phyloP scores from a whole-genome alignment of 1,140 invertebrate species.

The Diabrotica virgifera region DNA sequence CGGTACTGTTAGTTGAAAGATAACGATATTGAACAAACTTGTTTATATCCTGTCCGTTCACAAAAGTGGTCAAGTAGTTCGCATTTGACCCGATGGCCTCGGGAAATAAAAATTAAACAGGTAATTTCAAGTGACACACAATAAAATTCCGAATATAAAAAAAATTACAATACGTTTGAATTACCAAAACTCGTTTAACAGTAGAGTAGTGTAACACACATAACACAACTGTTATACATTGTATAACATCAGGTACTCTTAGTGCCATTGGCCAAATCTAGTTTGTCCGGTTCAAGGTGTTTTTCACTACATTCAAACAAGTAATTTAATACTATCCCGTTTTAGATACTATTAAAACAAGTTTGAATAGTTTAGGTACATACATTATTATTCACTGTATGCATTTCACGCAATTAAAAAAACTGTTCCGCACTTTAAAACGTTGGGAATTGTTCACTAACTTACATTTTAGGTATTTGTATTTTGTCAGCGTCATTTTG shows the following conservation, averaged over 20 bases:
- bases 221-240: constrained; percentile 30
- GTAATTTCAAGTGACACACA: constrained; percentile 29
- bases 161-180: constrained; percentile 25
- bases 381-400: too few relatives aligned
- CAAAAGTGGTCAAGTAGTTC: constrained; percentile 26
- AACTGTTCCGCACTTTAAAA: too few relatives aligned
- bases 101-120: constrained; percentile 21
- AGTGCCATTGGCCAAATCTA: constrained; percentile 34
- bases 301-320: constrained; percentile 27
- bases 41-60: background rate
- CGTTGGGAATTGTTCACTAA: constrained; percentile 36
- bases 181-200: constrained; percentile 34
- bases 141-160: constrained; percentile 28
- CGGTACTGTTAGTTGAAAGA: too few relatives aligned
- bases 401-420: too few relatives aligned
- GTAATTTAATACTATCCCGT: constrained; percentile 27
- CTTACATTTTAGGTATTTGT: constrained; percentile 97
- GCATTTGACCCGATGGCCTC: constrained; percentile 27
- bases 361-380: constrained; percentile 25
- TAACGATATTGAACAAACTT: background rate
- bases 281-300: constrained; percentile 41
- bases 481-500: constrained; percentile 94
- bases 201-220: constrained; percentile 15
- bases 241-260: constrained; percentile 35
- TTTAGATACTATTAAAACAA: constrained; percentile 23